These are phyloP conservation scores for Stegophylla sp. DNA, from an alignment of 2,888 invertebrate species.

Conservation along the genomic window DNA sequence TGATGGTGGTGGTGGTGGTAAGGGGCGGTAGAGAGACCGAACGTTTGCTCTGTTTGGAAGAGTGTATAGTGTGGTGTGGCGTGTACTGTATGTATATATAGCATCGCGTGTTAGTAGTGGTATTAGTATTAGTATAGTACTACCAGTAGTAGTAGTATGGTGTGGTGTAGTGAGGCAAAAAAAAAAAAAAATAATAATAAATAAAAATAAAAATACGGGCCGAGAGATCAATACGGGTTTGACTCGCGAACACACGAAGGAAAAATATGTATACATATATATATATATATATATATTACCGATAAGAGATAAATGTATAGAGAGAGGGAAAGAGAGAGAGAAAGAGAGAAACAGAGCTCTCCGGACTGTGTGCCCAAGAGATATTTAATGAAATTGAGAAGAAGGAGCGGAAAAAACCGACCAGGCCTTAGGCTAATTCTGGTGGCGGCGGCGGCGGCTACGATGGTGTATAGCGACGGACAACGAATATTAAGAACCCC, in stretches of 20 bases:
- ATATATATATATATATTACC: not conserved
- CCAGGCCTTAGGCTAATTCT: slow-evolving; percentile 49
- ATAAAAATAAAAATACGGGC: slow-evolving; percentile 31
- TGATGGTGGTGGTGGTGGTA: not conserved
- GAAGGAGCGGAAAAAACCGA: slow-evolving; percentile 33
- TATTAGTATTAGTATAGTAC: slow-evolving; percentile 11
- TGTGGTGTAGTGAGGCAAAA: not conserved
- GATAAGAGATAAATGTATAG: not conserved
- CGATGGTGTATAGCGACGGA: slow-evolving; percentile 27
- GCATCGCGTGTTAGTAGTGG: not conserved
- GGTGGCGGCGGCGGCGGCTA: slow-evolving; percentile 7
- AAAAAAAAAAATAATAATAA: slow-evolving; percentile 12
- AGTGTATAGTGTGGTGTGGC: not conserved
- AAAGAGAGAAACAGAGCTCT: slow-evolving; percentile 6
- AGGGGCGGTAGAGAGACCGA: slow-evolving; percentile 28
- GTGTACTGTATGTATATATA: not conserved
- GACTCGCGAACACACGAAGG: slow-evolving; percentile 31
- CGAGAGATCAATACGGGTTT: slow-evolving; percentile 58
- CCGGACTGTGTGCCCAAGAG: not conserved
- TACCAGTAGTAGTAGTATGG: not conserved
- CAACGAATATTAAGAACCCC: slow-evolving; percentile 37
- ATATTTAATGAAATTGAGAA: slow-evolving; percentile 43
- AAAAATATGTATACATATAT: not conserved
- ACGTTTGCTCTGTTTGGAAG: slow-evolving; percentile 42
- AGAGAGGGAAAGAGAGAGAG: slow-evolving; percentile 1